Evolutionary conservation across 2,888 invertebrate genomes (phyloP), one percentile per base, ranked within the genome.

Genomic region (Habrosyne pyritoides): DNA sequence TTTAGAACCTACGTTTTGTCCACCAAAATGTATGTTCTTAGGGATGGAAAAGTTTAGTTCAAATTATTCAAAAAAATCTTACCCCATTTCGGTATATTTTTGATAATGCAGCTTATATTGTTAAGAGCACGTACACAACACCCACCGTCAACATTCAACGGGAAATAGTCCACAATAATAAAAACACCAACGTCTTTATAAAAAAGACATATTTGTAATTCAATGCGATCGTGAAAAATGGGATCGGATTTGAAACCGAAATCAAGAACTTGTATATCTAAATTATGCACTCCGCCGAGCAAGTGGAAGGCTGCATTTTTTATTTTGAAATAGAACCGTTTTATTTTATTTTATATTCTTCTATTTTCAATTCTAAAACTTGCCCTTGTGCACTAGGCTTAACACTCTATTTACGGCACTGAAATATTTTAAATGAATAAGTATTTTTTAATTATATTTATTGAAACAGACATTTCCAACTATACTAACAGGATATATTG

Each of bases 181-280:
- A 81, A 82, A 83, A 81, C 79, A 81, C 77, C 79, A 71, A 78
- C 82, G 81, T 76, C 87, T 92, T 89, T 91, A n/a, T n/a, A n/a
- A n/a, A n/a, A 91, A 86, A 83, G 86, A 77, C 81, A 77, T 85
- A 91, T 92, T 91, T 92, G 90, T 84, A 90, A 86, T 90, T 92
- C 91, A 92, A 91, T 89, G 76, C 67, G 87, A 72, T 81, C 73
- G 78, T 89, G 88, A 91, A 89, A 91, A 89, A 91, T 91, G 73
- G 82, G 66, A 69, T 77, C 71, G 77, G 77, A 85, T 89, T 79
- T 75, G 73, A 83, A 81, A 82, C 73, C 66, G 72, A 86, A 84
- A 84, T 84, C 79, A 67, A 69, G 76, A 73, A 73, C 76, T 73
- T 75, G 60, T 73, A 71, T 72, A 68, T 76, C 30, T 50, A 80